Evolutionary conservation across 2,888 invertebrate species (phyloP).

Genomic region (Drosophila differens): DNA sequence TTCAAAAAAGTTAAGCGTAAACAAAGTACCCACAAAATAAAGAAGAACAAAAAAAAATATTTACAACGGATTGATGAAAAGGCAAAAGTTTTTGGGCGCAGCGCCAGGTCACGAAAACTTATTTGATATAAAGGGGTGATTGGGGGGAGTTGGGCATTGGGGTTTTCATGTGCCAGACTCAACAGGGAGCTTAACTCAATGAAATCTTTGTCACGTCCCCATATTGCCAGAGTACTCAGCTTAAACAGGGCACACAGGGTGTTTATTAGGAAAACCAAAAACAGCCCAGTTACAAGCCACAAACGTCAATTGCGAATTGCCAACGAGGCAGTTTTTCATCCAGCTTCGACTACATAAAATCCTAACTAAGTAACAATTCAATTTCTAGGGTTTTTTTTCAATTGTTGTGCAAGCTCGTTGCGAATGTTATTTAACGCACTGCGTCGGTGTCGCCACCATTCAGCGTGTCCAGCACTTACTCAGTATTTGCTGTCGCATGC

Average conservation of each 20-base stretch:
- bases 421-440: conserved; percentile 52
- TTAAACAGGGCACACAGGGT: conserved; percentile 4
- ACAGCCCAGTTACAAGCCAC: conserved; percentile 15
- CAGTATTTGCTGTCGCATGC: conserved; percentile 78
- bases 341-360: conserved; percentile 5
- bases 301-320: conserved; percentile 43
- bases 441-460: conserved; percentile 41
- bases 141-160: not conserved
- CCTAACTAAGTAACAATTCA: conserved; percentile 41
- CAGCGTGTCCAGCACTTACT: conserved; percentile 46
- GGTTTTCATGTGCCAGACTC: conserved; percentile 1
- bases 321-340: conserved; percentile 40
- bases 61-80: conserved; percentile 49
- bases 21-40: conserved; percentile 16
- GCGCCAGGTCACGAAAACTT: conserved; percentile 46
- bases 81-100: conserved; percentile 45
- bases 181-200: conserved; percentile 42
- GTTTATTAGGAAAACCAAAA: conserved; percentile 2
- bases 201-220: conserved; percentile 66
- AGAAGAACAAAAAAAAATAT: not conserved
- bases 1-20: conserved; percentile 43
- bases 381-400: conserved; percentile 57
- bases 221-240: conserved; percentile 7
- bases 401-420: conserved; percentile 39
- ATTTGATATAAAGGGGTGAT: conserved; percentile 11